phyloP scores from a whole-genome alignment of 2,888 invertebrate species.

The Hemistola chrysoprasaria region DNA sequence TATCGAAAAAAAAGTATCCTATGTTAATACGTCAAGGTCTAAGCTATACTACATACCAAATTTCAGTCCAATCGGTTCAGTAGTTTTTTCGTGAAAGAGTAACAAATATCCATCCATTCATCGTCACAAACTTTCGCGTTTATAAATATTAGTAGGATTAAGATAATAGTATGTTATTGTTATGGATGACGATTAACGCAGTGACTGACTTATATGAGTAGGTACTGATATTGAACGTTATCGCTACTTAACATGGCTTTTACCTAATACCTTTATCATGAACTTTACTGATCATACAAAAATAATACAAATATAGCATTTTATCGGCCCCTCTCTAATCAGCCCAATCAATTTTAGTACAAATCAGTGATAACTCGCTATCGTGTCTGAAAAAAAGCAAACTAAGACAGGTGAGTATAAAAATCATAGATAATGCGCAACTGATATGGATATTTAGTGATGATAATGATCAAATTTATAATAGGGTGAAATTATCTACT shows the following conservation, averaged over 20 bases:
- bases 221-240: constrained; percentile 29
- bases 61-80: too few relatives aligned
- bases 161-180: too few relatives aligned
- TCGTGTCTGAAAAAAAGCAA: constrained; percentile 51
- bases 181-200: constrained; percentile 41
- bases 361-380: constrained; percentile 58
- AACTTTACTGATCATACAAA: constrained; percentile 56
- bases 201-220: constrained; percentile 39
- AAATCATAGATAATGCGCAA: constrained; percentile 48
- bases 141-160: too few relatives aligned
- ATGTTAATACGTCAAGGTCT: too few relatives aligned
- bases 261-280: constrained; percentile 53
- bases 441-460: constrained; percentile 41
- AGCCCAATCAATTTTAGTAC: constrained; percentile 65
- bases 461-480: constrained; percentile 47
- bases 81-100: too few relatives aligned
- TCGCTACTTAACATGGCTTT: constrained; percentile 40
- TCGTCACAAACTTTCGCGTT: too few relatives aligned
- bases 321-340: constrained; percentile 55
- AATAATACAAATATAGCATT: constrained; percentile 48
- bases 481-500: constrained; percentile 42
- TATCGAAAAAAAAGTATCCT: too few relatives aligned
- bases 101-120: too few relatives aligned
- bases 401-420: constrained; percentile 54
- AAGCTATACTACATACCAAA: too few relatives aligned